Base-by-base conservation (phyloP, 2,888 invertebrate species). In the Chymomyza caudatula region DNA sequence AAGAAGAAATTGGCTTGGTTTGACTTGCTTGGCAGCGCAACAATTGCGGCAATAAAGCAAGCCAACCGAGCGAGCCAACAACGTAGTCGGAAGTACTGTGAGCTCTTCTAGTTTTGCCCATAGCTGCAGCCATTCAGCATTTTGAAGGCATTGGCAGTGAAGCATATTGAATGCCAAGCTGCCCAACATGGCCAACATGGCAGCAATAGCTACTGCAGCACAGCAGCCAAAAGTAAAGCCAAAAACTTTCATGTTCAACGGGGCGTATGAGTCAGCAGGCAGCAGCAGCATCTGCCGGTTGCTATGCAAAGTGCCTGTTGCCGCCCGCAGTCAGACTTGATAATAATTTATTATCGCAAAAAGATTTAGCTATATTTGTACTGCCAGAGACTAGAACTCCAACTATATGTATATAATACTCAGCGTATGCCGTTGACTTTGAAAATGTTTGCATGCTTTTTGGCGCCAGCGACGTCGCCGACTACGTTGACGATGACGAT, bases 321-420 rank as follows among this genome's bases (percentile, higher is more conserved):
- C 54, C 44, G 55, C 51, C 64, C 51, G 22, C 53, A 70, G 78
- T 59, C 81, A 78, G 84, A 82, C 85, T 86, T 85, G 85, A 87
- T 85, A 87, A 87, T 85, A 87, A 83, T 87, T 85, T 86, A 86
- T 85, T 79, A 80, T 77, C 77, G 76, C 67, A 82, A 73, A 78
- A 78, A 74, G 79, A 77, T 82, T 82, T 77, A 77, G 72, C 82
- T 73, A 65, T 67, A 62, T 72, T 71, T 69, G 69, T 68, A 67
- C 69, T 67, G 57, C 25, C 44, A 15, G 22, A 23, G 23, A 47
- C 47, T n/a, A 22, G n/a, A 25, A 25, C 57, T 44, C 20, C 44
- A 19, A 44, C 44, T n/a, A 43, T 19, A n/a, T 5, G 19, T 8
- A n/a, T 8, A 47, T 29, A 37, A 37, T 37, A 4, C 29, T 4